Conservation (phyloP, 2,797 vertebrate genomes). For the Crax fasciolata region DNA sequence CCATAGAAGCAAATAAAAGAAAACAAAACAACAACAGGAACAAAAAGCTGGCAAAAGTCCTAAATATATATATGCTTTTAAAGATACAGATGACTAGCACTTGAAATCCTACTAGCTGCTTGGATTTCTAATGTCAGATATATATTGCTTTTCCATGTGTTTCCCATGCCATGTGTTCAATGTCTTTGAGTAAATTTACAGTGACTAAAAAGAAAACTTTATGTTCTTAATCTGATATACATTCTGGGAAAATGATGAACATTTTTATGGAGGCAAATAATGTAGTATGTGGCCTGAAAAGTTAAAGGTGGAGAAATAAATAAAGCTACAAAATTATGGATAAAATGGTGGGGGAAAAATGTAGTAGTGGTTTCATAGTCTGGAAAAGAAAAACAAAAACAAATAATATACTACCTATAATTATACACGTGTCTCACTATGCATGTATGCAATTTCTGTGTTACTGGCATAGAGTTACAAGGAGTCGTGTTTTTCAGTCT, state of each 20-base stretch:
- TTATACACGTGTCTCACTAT: not conserved
- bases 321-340: not conserved
- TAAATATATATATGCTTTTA: not conserved
- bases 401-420: rapidly evolving
- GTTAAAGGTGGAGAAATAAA: not conserved
- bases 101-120: not conserved
- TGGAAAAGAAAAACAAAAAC: not conserved
- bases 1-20: not conserved
- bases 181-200: not conserved
- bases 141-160: not conserved
- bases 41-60: not conserved
- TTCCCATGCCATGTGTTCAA: not conserved
- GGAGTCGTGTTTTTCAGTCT: rapidly evolving
- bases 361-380: not conserved
- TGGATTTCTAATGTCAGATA: not conserved
- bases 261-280: not conserved
- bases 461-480: rapidly evolving
- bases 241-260: rapidly evolving
- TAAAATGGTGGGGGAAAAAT: not conserved
- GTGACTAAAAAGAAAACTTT: not conserved
- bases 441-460: not conserved
- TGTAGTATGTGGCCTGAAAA: not conserved
- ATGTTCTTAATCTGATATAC: not conserved
- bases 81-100: not conserved
- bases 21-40: rapidly evolving